Evolutionary conservation across 2,113 vertebrate genomes (phyloP).

Genomic region (Chionomys nivalis): DNA sequence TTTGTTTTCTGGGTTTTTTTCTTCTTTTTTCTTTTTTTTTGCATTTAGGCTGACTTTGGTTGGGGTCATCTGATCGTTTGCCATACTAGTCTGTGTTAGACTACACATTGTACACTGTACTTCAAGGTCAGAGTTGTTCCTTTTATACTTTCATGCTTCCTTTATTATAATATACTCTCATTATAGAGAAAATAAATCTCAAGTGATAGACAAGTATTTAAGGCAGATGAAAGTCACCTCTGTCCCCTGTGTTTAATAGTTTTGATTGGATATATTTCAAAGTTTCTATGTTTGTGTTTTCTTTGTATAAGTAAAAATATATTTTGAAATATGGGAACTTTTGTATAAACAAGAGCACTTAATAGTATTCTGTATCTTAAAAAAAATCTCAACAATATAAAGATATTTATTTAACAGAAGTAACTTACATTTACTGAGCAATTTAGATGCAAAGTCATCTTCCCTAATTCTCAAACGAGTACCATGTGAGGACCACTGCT

Average conservation of each 20-base stretch:
- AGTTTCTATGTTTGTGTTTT: background rate
- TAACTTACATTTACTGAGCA: background rate
- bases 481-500: background rate
- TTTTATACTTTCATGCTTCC: background rate
- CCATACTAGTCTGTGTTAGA: background rate
- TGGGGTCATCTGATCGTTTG: background rate
- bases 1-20: background rate
- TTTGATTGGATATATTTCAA: background rate
- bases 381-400: background rate
- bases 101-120: background rate
- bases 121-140: background rate
- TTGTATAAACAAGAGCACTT: background rate
- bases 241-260: background rate
- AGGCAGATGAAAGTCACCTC: background rate
- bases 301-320: background rate
- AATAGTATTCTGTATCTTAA: background rate
- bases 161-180: background rate
- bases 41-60: background rate
- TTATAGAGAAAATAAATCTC: background rate
- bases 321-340: background rate
- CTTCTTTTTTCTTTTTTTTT: background rate
- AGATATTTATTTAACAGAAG: background rate
- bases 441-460: background rate
- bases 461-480: background rate
- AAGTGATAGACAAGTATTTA: background rate